Base-by-base conservation (phyloP, 2,113 vertebrate species). In the Oophaga pumilio region DNA sequence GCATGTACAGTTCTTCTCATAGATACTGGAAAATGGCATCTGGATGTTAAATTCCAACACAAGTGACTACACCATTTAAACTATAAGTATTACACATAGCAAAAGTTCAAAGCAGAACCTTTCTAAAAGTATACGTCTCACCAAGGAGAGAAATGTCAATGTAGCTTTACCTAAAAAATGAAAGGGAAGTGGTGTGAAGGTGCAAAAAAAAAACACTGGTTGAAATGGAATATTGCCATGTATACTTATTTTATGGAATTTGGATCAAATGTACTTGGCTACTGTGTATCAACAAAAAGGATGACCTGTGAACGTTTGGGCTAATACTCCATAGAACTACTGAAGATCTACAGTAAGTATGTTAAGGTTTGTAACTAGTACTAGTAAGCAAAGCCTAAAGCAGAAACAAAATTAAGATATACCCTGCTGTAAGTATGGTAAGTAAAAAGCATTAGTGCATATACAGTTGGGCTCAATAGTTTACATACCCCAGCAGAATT, bases 111-210 rank as follows among this genome's bases (percentile, higher is more conserved):
- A 62, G 28, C 78, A 62, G 10, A 64, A 3, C 17, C 2, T 22
- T 49, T 64, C 59, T 43, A 82, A 64, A 82, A 43, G 15, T 82
- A 26, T 20, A 62, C 59, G 17, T 82, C 59, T 82, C 79, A 62
- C 57, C 79, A 82, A 82, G 33, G 26, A 13, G 26, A 64, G 78
- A 64, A 82, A 22, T 43, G 20, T 33, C 49, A 43, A 82, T 53
- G 20, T 56, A 12, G 1, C 74, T 24, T 18, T 24, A 24, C 12
- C 10, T 53, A 53, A 56, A n/a, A 77, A 49, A 43, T 2, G 74
- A 53, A 22, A 4, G 43, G 3, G 18, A 11, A 20, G 73, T 49
- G 74, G 12, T 43, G 33, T 43, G 33, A 43, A 43, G 33, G 33
- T 43, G 4, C 6, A 17, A 2, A 6, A 57, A 57, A 56, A 24